Conservation (phyloP, 2,888 invertebrate species). For the Alitta virens region DNA sequence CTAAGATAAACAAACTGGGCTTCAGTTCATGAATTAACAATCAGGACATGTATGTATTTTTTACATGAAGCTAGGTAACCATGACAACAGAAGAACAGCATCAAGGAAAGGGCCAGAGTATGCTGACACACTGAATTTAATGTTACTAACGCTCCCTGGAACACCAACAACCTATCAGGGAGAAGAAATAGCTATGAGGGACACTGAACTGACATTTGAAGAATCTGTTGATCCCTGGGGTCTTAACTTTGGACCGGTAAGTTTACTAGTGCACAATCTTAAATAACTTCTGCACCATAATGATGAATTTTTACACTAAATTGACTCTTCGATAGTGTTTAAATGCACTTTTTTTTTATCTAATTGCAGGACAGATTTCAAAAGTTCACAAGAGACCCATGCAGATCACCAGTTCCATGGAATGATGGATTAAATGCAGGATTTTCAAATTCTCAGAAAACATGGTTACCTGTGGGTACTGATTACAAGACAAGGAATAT, state of each 20-base stretch:
- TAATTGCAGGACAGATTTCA: constrained; percentile 28
- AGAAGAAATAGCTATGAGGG: constrained; percentile 81
- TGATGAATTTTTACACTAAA: too few species aligned
- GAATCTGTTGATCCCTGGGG: constrained; percentile 43
- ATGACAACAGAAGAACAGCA: constrained; percentile 47
- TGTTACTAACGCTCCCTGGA: constrained; percentile 79
- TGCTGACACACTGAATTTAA: constrained; percentile 75
- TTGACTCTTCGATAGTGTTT: too few species aligned
- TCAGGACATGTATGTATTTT: too few species aligned
- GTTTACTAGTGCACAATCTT: too few species aligned
- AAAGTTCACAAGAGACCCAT: constrained; percentile 41
- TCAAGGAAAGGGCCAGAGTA: constrained; percentile 66
- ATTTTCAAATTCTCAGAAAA: constrained; percentile 34
- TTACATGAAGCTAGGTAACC: constrained; percentile 41
- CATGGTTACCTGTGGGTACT: constrained; percentile 40
- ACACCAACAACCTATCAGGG: constrained; percentile 84
- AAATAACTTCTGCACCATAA: too few species aligned
- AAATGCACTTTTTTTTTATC: too few species aligned
- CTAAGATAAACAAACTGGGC: too few species aligned
- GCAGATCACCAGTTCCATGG: constrained; percentile 55
- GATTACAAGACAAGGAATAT: constrained; percentile 36
- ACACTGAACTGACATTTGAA: constrained; percentile 50
- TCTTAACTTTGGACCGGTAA: constrained; percentile 26
- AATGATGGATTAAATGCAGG: constrained; percentile 38
- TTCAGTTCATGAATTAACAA: too few species aligned